Base-by-base conservation (phyloP, 2,888 invertebrate species). In the Heliconius cydno region DNA sequence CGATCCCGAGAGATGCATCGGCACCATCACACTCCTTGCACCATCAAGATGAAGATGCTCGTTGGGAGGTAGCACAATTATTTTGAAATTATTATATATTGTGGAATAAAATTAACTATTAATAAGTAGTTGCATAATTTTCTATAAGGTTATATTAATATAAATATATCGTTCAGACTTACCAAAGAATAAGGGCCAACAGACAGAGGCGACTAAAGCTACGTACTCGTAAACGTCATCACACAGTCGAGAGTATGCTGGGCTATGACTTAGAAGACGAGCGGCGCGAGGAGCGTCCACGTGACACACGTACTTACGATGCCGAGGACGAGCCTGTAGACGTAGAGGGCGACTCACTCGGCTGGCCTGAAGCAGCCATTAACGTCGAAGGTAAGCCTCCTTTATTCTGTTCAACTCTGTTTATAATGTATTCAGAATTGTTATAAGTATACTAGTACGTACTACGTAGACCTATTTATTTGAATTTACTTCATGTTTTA, bases 201-300 rank as follows among this genome's bases (percentile, higher is more conserved):
- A 92, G 95, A 0, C 95, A 95, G 86, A 92, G 95, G 3, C 92
- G 95, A 7, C 85, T 95, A 77, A 95, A 95, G 86, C 87, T 95
- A 86, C 94, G 95, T 82, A 95, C 95, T 0, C 94, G 95, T 86
- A 95, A 95, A 84, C 95, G 95, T 0, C 95, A 95, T 86, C 95
- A 95, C 87, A 95, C 95, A 0, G 95, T 95, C n/a, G 95, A 95
- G 88, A 95, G 95, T 86, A 94, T 95, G 93, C 88, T 95, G 72
- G 95, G 95, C n/a, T 95, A 94, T 84, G 94, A 94, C 84, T 86
- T 94, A 72, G 95, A 95, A 6, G 94, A 92, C 82, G 92, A 93
- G 79, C 86, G 94, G 30, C 92, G 94, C 10, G 95, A 95, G 83
- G 95, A 95, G 82, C 85, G 94, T 25, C 94, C 92, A 0, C 88